These are phyloP conservation scores for Akabosia matsudoensis DNA, from an alignment of 1,140 invertebrate species.

Conservation along the genomic window DNA sequence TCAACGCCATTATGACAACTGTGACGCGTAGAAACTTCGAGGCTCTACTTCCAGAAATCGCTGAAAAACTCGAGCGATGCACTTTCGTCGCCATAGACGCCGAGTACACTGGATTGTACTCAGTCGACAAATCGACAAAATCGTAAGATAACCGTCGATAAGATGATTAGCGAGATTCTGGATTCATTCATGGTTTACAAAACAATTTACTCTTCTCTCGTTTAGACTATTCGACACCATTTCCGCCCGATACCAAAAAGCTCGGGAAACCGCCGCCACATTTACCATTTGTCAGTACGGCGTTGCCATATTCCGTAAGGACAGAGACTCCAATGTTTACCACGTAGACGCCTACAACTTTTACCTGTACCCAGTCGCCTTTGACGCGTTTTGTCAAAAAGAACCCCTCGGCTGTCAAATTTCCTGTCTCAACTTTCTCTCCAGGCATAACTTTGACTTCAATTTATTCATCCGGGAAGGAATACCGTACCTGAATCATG, in stretches of 20 bases:
- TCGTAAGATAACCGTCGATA: constrained; percentile 55
- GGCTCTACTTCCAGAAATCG: constrained; percentile 55
- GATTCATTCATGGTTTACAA: constrained; percentile 25
- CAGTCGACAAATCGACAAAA: constrained; percentile 51
- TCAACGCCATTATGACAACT: constrained; percentile 25
- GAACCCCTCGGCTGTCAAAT: constrained; percentile 62
- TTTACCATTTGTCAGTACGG: constrained; percentile 60
- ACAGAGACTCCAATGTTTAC: constrained; percentile 58
- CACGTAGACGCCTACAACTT: constrained; percentile 63
- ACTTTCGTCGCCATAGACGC: constrained; percentile 64
- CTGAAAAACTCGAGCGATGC: constrained; percentile 54
- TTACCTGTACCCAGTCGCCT: constrained; percentile 62
- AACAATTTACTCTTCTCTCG: constrained; percentile 40
- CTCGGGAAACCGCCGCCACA: constrained; percentile 58
- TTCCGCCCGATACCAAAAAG: constrained; percentile 60
- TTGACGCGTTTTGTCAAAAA: constrained; percentile 57
- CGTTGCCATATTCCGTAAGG: constrained; percentile 59
- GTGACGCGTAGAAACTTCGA: constrained; percentile 54
- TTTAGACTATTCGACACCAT: constrained; percentile 67
- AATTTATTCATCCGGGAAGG: constrained; percentile 68
- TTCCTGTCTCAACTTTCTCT: constrained; percentile 63
- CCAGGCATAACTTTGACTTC: constrained; percentile 66
- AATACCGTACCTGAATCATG: constrained; percentile 63
- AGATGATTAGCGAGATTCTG: constrained; percentile 5
- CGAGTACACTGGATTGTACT: constrained; percentile 64